phyloP scores from a whole-genome alignment of 2,888 invertebrate species.

The Cheilosia scutellata region DNA sequence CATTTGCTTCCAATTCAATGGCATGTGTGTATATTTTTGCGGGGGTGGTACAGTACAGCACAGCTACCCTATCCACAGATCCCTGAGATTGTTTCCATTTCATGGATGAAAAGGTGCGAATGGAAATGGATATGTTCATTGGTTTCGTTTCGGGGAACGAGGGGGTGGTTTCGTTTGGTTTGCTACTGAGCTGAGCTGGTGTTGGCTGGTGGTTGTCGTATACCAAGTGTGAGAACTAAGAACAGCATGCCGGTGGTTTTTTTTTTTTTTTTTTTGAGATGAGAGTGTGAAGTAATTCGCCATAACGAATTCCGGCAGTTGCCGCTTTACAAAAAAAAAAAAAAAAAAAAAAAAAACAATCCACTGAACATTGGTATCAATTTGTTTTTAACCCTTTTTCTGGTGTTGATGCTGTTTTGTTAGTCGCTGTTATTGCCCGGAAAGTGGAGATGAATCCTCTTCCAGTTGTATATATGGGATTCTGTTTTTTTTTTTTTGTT shows the following conservation, averaged over 20 bases:
- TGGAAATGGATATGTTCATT: conserved; percentile 74
- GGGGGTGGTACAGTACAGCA: neutral
- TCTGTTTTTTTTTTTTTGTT: conserved; percentile 5
- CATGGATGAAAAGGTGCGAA: conserved; percentile 76
- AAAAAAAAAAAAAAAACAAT: conserved; percentile 26
- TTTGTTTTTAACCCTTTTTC: conserved; percentile 47
- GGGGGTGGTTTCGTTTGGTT: neutral
- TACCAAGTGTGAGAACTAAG: conserved; percentile 31
- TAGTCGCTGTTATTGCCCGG: conserved; percentile 38
- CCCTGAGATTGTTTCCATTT: conserved; percentile 73
- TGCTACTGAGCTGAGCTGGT: neutral
- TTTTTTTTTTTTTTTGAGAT: no score
- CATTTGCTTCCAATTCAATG: conserved; percentile 67
- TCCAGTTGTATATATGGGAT: conserved; percentile 9
- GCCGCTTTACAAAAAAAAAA: neutral
- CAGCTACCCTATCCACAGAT: conserved; percentile 30
- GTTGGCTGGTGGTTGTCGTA: neutral
- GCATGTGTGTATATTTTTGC: conserved; percentile 5
- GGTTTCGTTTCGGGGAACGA: conserved; percentile 44
- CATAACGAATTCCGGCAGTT: conserved; percentile 70
- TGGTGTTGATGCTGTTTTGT: conserved; percentile 4
- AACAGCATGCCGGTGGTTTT: conserved; percentile 64
- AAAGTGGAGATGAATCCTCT: conserved; percentile 42
- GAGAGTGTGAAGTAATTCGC: conserved; percentile 74
- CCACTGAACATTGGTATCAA: conserved; percentile 56